Evolutionary conservation across 2,797 vertebrate species (phyloP), one percentile per base, ranked within the genome.

Genomic region (Parauchenoglanis ngamensis): DNA sequence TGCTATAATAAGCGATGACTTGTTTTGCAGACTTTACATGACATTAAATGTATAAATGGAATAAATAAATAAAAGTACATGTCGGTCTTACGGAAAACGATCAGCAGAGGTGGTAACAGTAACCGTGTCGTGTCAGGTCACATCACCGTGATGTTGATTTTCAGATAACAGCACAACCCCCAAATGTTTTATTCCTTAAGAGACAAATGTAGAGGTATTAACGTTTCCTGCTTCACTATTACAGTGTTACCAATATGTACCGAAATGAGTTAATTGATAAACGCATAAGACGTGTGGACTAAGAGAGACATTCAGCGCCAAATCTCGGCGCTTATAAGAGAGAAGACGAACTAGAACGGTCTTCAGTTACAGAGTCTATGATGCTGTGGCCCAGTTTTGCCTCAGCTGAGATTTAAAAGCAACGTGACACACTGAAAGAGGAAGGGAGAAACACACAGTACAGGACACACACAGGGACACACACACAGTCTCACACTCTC

Each of bases 381-480:
- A 61, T 0, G 19, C 56, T 25, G 77, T 80, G 78, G 78, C 78
- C 78, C 46, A 80, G 78, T 80, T 80, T 46, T 44, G 11, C 23
- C 57, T 80, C 78, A 10, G 61, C 40, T 59, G 68, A 82, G 46
- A 35, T 46, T 6, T n/a, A 75, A 84, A 85, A 87, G 76, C 17
- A 80, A 85, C 40, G 80, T 80, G 75, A 81, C 65, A 80, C 23
- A 86, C 52, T 72, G 56, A 79, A 63, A 86, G 75, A 40, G 49
- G 84, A 70, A 11, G 21, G 44, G 85, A 46, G 76, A 80, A 49
- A 68, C 17, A 54, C 70, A 79, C 79, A 75, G 46, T 70, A 73
- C 44, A 81, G 28, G 68, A 56, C 68, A 10, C 23, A 78, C n/a
- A 59, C 40, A 12, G 63, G 44, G 68, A 19, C 21, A 44, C 23